phyloP scores from a whole-genome alignment of 2,797 vertebrate genomes.

The Enteromius thamalakanensis region DNA sequence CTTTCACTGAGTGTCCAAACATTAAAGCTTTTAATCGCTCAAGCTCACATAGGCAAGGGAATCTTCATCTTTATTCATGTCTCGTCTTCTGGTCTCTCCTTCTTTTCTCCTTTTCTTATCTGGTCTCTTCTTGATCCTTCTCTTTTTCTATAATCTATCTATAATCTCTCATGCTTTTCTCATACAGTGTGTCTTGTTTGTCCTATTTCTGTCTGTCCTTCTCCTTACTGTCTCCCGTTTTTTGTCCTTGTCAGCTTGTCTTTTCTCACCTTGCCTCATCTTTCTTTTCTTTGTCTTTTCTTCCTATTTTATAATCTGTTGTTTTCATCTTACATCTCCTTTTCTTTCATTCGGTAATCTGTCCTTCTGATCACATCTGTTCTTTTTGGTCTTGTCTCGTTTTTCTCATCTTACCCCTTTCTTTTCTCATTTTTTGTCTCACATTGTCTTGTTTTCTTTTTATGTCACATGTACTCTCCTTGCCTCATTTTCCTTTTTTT shows the following conservation, averaged over 20 bases:
- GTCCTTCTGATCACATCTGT: background rate
- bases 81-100: background rate
- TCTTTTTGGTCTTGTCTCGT: background rate
- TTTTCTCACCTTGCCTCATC: background rate
- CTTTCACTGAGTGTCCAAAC: conserved; percentile 56
- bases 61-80: conserved; percentile 1
- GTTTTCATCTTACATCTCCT: background rate
- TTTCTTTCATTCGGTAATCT: no score
- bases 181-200: background rate
- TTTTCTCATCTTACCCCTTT: background rate
- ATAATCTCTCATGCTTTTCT: background rate
- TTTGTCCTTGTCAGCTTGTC: background rate
- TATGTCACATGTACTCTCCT: background rate
- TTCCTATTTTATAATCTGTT: background rate
- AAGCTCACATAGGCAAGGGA: conserved; percentile 46
- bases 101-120: background rate
- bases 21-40: conserved; percentile 68
- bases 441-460: background rate
- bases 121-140: background rate
- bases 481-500: background rate
- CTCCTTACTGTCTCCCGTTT: background rate
- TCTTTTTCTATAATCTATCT: background rate
- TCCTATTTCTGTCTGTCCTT: background rate
- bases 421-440: background rate
- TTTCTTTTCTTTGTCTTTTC: background rate